Base-by-base conservation (phyloP, 2,888 invertebrate species). In the Anarsia innoxiella region DNA sequence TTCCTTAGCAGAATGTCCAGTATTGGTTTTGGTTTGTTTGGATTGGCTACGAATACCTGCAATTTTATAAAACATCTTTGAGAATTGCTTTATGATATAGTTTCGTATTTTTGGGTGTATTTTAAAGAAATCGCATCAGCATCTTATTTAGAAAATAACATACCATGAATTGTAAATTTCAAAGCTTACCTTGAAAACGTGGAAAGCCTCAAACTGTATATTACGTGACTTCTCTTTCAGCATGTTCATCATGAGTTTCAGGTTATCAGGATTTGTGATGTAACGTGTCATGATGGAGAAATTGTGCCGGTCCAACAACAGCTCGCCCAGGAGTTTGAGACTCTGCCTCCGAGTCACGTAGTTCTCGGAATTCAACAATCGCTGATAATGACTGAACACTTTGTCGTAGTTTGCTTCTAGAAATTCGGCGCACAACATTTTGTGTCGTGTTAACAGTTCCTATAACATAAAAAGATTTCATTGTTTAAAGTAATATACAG, bases 241-340 rank as follows among this genome's bases (percentile, higher is more conserved):
- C 97, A 99, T 97, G 80, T 98, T 99, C 99, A 99, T 99, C 99
- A 99, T 99, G 54, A 99, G 89, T 82, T 99, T 99, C 51, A 99
- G 89, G 87, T 99, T 99, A 78, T 99, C 99, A 16, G 99, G 98
- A 84, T 98, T 99, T 64, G 97, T 97, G 87, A 99, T 99, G 88
- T 99, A 99, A 66, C 95, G 92, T 48, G 96, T 96, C 96, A 96
- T 96, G 56, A 96, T 97, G 54, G 96, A 97, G 87, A 99, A 99
- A 88, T 99, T 99, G 85, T 99, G 99, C 73, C 99, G 91, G 84
- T 99, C 99, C 56, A 99, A 88, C 58, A 99, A 87, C 63, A 99
- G 86, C 87, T 99, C 99, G 23, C 99, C 99, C 42, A 99, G 89
- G 52, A 99, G 87, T 88, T 99, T 99, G 51, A 99, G 88, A 72